phyloP scores from a whole-genome alignment of 2,797 vertebrate species.

The Oreochromis grahami region DNA sequence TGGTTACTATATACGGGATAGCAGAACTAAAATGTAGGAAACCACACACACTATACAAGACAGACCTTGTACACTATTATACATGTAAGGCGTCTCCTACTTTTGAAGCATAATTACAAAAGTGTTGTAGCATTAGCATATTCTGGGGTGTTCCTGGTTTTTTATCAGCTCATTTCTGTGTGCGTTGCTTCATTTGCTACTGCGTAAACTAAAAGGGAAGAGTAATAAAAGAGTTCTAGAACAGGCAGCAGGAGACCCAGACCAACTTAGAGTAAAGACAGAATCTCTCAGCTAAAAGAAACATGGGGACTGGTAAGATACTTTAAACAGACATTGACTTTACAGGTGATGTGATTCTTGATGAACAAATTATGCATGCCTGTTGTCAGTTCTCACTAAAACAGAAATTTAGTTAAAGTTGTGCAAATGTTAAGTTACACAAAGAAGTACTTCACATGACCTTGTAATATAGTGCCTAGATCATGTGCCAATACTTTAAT shows the following conservation, averaged over 20 bases:
- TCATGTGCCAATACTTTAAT: background rate
- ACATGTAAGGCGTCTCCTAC: background rate
- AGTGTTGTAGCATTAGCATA: background rate
- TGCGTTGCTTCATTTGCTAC: background rate
- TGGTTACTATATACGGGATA: background rate
- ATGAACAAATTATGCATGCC: background rate
- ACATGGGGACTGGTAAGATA: slow-evolving; percentile 36
- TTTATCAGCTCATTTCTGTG: background rate
- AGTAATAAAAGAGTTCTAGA: background rate
- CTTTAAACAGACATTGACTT: background rate
- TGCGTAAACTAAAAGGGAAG: background rate
- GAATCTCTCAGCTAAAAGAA: background rate
- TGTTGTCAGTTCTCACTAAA: background rate
- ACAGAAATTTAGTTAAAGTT: background rate
- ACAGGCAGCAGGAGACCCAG: background rate
- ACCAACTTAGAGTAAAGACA: background rate
- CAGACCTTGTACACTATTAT: background rate
- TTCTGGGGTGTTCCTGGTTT: background rate
- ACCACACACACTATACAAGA: background rate
- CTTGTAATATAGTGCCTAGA: background rate
- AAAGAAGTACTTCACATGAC: background rate
- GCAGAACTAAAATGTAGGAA: background rate
- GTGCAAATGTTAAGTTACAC: background rate
- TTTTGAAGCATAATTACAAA: background rate
- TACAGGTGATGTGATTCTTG: background rate